phyloP scores from a whole-genome alignment of 2,113 vertebrate species.

The Perccottus glenii region DNA sequence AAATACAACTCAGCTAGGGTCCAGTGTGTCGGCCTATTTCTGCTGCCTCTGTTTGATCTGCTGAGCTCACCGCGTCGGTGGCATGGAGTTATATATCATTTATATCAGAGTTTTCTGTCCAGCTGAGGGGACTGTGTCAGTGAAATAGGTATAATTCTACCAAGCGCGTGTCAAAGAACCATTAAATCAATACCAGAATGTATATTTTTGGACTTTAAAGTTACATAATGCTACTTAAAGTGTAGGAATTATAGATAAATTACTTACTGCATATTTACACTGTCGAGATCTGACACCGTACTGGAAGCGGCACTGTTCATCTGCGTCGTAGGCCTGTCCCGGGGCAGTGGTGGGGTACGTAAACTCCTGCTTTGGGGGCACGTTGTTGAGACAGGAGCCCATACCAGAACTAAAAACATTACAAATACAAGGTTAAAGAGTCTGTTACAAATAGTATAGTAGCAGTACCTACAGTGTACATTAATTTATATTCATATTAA shows the following conservation, averaged over 20 bases:
- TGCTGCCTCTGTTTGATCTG: too few species aligned
- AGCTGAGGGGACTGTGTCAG: too few species aligned
- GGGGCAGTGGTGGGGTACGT: constrained; percentile 95
- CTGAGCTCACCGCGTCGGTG: too few species aligned
- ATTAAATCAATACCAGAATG: too few species aligned
- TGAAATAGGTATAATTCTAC: too few species aligned
- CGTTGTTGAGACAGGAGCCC: constrained; percentile 94
- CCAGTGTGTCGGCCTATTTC: too few species aligned
- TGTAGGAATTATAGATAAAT: background rate
- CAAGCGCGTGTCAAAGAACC: too few species aligned
- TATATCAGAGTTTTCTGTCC: too few species aligned
- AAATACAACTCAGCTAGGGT: too few species aligned
- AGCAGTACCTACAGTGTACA: background rate
- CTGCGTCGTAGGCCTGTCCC: constrained; percentile 94
- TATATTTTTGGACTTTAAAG: too few species aligned
- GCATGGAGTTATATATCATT: too few species aligned
- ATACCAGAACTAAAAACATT: constrained; percentile 85
- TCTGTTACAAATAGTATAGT: background rate
- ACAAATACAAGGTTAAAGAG: constrained; percentile 11
- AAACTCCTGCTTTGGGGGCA: constrained; percentile 94
- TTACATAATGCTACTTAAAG: background rate
- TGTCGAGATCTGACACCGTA: constrained; percentile 98
- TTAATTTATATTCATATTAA: background rate
- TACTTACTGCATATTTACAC: constrained; percentile 98
- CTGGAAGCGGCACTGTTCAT: constrained; percentile 98